Base-by-base conservation (phyloP, 2,113 vertebrate genomes). In the Rynchops niger region DNA sequence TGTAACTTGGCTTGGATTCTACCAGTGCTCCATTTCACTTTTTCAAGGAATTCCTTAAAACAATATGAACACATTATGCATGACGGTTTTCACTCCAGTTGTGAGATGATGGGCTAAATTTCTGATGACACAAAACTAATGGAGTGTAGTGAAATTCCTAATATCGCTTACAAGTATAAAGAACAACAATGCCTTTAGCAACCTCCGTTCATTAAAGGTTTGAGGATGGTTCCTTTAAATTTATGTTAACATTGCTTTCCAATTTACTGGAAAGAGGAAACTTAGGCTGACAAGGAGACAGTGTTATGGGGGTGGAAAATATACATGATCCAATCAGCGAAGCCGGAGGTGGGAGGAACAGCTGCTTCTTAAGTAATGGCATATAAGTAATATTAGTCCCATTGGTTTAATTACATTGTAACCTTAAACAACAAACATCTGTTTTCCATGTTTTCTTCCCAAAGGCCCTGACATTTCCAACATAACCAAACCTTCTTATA, bases 391-490 rank as follows among this genome's bases (percentile, higher is more conserved):
- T 82, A 95, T 95, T 90, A 94, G 92, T 92, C 90, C 86, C 88
- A 78, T 82, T 95, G 88, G 91, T 90, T 95, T 96, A 71, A 86
- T 96, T 96, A 78, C 59, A 65, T 34, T 94, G 73, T 93, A 96
- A 96, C 86, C 56, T 94, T 96, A 78, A 97, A 93, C 69, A 95
- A 96, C 83, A 97, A 97, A 94, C 95, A 97, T 94, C 95, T 97
- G 92, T 91, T 96, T 96, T 83, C 79, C 34, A 9, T 71, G 43
- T 90, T 93, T 87, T 86, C 65, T 86, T 96, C 96, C 94, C 86
- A 83, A 81, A 93, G 71, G 65, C 76, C 82, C 61, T 93, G 94
- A 86, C 61, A 81, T 96, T 97, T 94, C 49, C 88, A 67, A 56
- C 52, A 61, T 32, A 92, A 86, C 32, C 53, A 91, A 95, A 67